A percentile compares a stretch with the other conserved stretches of the same genome.
Evolutionary conservation across 1,140 invertebrate species (phyloP).

Genomic region (Drosophila simulans): DNA sequence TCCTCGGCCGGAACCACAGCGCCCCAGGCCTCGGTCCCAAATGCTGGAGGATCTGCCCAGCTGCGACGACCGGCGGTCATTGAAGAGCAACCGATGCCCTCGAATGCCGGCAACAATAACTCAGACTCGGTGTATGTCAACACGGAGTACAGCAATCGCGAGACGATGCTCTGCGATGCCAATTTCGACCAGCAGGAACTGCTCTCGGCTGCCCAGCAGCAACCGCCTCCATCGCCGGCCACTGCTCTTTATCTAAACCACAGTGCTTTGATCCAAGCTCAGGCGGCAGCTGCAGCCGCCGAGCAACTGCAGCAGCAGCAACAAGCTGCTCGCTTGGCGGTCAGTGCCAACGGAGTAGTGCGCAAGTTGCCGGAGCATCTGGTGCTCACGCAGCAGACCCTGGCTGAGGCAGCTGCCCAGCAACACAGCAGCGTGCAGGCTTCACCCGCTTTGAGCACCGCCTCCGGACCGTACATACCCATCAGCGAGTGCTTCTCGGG

Average conservation of each 20-base stretch:
- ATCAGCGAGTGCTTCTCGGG: slow-evolving; percentile 96
- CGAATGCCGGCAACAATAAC: slow-evolving; percentile 60
- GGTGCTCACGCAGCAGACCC: slow-evolving; percentile 64
- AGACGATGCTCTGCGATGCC: slow-evolving; percentile 70
- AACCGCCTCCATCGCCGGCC: slow-evolving; percentile 71
- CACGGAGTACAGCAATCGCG: slow-evolving; percentile 76
- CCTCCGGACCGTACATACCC: slow-evolving; percentile 91
- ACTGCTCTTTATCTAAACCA: slow-evolving; percentile 75
- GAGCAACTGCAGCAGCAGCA: slow-evolving; percentile 33
- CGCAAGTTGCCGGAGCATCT: slow-evolving; percentile 82
- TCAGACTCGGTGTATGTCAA: slow-evolving; percentile 77
- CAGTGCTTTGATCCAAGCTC: slow-evolving; percentile 68
- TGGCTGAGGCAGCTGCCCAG: slow-evolving; percentile 60
- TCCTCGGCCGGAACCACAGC: slow-evolving; percentile 61
- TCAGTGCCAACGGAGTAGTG: slow-evolving; percentile 73
- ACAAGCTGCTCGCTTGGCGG: slow-evolving; percentile 51
- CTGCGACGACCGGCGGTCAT: slow-evolving; percentile 61
- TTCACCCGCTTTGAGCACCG: slow-evolving; percentile 87
- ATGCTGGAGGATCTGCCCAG: slow-evolving; percentile 12
- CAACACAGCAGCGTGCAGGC: slow-evolving; percentile 85
- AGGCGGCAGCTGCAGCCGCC: slow-evolving; percentile 43
- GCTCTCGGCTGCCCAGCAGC: slow-evolving; percentile 66
- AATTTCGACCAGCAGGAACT: slow-evolving; percentile 69
- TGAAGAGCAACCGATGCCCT: slow-evolving; percentile 63
- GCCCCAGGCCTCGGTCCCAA: background rate